Percentiles rank a stretch among this genome's conserved stretches.
These are phyloP conservation scores for Micronycteris hirsuta DNA, from an alignment of 2,113 vertebrate species.

Conservation along the genomic window DNA sequence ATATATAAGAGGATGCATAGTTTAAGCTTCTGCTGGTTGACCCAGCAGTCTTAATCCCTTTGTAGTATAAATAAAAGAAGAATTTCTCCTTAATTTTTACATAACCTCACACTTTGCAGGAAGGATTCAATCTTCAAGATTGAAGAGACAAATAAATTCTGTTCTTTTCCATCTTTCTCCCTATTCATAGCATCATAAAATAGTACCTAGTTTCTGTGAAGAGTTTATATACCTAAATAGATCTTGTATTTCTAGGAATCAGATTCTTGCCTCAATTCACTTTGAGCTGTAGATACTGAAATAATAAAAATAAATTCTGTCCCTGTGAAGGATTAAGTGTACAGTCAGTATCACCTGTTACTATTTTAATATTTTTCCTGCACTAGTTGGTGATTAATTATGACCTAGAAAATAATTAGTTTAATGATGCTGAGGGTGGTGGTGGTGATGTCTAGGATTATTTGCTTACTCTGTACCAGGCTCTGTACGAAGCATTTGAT, in stretches of 20 bases:
- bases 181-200: neutral
- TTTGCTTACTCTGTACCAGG: neutral
- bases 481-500: neutral
- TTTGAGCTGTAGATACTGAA: neutral
- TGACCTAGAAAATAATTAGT: neutral
- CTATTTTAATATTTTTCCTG: neutral
- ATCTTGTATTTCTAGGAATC: neutral
- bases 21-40: neutral
- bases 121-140: neutral
- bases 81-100: neutral
- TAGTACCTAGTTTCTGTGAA: neutral
- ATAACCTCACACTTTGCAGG: neutral
- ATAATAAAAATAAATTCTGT: neutral
- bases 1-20: neutral
- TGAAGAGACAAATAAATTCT: neutral
- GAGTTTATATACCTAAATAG: neutral
- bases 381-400: neutral
- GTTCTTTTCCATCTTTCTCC: neutral
- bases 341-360: neutral
- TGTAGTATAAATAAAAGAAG: neutral
- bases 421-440: neutral
- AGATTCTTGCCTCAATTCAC: neutral
- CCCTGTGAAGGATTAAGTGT: neutral
- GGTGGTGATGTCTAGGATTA: neutral
- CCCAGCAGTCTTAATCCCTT: neutral